Base-by-base conservation (phyloP, 1,140 invertebrate species). In the Ceratina japonica region DNA sequence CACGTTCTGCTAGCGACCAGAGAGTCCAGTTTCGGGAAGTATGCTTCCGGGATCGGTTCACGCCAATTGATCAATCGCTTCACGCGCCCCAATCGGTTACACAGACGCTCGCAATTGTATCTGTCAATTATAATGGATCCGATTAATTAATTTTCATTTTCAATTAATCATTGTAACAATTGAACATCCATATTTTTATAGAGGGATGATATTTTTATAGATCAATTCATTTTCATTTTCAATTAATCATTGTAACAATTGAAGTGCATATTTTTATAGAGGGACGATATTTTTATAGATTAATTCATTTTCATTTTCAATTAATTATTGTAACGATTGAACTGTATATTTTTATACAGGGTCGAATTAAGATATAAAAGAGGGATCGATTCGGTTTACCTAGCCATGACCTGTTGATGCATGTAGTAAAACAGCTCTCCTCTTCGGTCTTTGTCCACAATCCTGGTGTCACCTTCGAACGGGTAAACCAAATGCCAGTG, bases 401-500 rank as follows among this genome's bases (percentile, higher is more conserved):
- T 91, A 2, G 93, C 94, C 81, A 94, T 88, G 18, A 95, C 91
- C 85, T 94, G 94, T 51, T 94, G 90, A 69, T 94, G 94, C 94
- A 94, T 94, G 82, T 94, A 94, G 77, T 94, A 95, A 86, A 95
- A 95, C 0, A 95, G 88, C 86, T 95, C 94, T 7, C 94, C 94
- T 51, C 94, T 93, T 71, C 94, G 89, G 83, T 95, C 94, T 72
- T 94, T 94, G 63, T 92, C 90, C 13, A 94, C 93, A 51, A 93
- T 91, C 18, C 78, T 81, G 64, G 92, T 90, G 15, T 93, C 89
- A 2, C 94, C 93, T 75, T 95, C 94, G 86, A 95, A 95, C 1
- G 96, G 96, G 87, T 97, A 97, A 3, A 97, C 95, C 70, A 97
- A 91, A 91, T 97, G 96, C 96, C 94, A 96, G 91, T 97, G 96